Conservation (phyloP, 2,113 vertebrate genomes). For the Ibidorhyncha struthersii region DNA sequence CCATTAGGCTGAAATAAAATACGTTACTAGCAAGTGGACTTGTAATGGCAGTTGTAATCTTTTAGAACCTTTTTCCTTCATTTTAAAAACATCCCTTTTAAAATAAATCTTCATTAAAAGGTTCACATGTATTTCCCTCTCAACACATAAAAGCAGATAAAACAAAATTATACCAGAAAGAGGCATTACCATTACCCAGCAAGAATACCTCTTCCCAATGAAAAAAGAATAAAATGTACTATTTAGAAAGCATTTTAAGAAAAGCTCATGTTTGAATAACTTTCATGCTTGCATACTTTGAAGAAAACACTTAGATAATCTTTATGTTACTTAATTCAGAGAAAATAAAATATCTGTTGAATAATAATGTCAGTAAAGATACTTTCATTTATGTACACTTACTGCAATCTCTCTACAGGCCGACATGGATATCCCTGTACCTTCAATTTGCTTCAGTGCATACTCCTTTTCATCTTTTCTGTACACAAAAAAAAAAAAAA, state of each 20-base stretch:
- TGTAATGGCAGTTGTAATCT: background rate
- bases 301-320: background rate
- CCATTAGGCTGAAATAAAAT: background rate
- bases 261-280: background rate
- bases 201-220: background rate
- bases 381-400: constrained; percentile 69
- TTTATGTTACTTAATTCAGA: background rate
- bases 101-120: background rate
- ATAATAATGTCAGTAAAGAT: background rate
- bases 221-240: background rate
- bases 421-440: constrained; percentile 88
- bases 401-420: constrained; percentile 89
- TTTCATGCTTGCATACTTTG: background rate
- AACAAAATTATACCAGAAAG: background rate
- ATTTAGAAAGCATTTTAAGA: background rate
- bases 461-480: constrained; percentile 89
- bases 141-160: background rate
- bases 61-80: background rate
- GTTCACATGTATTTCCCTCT: background rate
- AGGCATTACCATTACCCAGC: background rate
- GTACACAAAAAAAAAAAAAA: constrained; percentile 35
- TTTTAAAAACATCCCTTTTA: background rate
- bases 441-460: constrained; percentile 88
- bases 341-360: background rate
- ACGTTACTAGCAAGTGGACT: background rate